Evolutionary conservation across 2,797 vertebrate species (phyloP).

Genomic region (Siniperca scherzeri): DNA sequence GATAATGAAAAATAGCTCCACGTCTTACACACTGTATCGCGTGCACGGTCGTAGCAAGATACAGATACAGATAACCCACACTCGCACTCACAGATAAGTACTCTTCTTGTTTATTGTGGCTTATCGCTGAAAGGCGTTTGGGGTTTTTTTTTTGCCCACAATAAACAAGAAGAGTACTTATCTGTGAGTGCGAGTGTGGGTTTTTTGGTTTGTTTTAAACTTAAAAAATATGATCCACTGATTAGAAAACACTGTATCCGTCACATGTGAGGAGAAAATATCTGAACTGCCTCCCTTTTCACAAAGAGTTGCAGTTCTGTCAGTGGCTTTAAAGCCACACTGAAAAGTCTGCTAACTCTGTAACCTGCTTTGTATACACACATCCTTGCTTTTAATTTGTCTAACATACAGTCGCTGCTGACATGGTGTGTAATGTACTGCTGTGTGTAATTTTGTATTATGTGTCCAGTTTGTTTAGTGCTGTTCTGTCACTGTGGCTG

Average conservation of each 20-base stretch:
- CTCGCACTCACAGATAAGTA: too few species aligned
- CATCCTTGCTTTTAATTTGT: not conserved
- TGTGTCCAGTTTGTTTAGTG: not conserved
- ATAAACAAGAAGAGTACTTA: too few species aligned
- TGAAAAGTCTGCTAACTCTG: not conserved
- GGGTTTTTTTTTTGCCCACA: too few species aligned
- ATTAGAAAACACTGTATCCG: slow-evolving; percentile 8
- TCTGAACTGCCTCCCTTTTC: not conserved
- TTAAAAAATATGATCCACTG: not conserved
- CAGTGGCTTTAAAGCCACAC: not conserved
- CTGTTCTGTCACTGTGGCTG: not conserved
- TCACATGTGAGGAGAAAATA: not conserved
- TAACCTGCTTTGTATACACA: slow-evolving; percentile 2
- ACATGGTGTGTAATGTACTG: not conserved
- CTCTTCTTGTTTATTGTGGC: too few species aligned
- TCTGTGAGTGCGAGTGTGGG: too few species aligned
- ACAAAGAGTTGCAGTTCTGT: not conserved
- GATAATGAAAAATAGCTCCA: too few species aligned
- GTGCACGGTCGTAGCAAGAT: too few species aligned
- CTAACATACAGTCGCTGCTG: not conserved
- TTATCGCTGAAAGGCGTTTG: too few species aligned
- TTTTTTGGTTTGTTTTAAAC: too few species aligned
- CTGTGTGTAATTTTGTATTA: not conserved
- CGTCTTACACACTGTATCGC: too few species aligned
- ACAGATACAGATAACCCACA: too few species aligned